A percentile compares a stretch with the other conserved stretches of the same genome.
These are phyloP conservation scores for Eumacrocentrus americanus DNA, from an alignment of 2,888 invertebrate genomes.

Conservation along the genomic window DNA sequence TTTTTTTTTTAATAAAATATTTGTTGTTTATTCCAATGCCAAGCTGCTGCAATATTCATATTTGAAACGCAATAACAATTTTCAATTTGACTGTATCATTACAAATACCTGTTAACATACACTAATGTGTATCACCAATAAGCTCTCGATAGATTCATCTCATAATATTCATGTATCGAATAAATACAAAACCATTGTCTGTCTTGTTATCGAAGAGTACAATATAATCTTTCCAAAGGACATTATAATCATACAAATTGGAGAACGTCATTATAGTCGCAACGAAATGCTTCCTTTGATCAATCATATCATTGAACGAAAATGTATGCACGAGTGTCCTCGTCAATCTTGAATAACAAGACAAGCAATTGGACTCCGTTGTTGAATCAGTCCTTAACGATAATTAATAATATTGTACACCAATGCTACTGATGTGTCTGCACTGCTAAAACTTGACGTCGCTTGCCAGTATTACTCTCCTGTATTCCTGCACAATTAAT, in stretches of 20 bases:
- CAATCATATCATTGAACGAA: slow-evolving; percentile 18
- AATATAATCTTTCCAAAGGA: not conserved
- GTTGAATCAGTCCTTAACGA: slow-evolving; percentile 26
- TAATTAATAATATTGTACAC: slow-evolving; percentile 36
- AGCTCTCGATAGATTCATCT: slow-evolving; percentile 17
- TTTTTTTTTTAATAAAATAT: slow-evolving; percentile 20
- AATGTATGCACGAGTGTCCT: not conserved
- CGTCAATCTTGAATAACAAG: slow-evolving; percentile 25
- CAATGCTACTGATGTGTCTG: slow-evolving; percentile 54
- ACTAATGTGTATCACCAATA: slow-evolving; percentile 35
- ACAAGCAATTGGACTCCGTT: slow-evolving; percentile 8
- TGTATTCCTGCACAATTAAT: slow-evolving; percentile 56
- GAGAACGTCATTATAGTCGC: slow-evolving; percentile 5
- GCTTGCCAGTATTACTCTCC: slow-evolving; percentile 58
- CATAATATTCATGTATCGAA: slow-evolving; percentile 30
- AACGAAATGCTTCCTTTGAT: slow-evolving; percentile 14
- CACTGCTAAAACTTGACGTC: slow-evolving; percentile 52
- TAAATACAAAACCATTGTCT: slow-evolving; percentile 40
- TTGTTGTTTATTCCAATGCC: slow-evolving; percentile 5
- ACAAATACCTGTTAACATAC: slow-evolving; percentile 38
- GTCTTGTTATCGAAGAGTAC: slow-evolving; percentile 43
- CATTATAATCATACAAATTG: too few relatives aligned
- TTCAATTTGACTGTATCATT: slow-evolving; percentile 31
- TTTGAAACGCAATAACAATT: slow-evolving; percentile 26
- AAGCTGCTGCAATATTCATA: not conserved